These are phyloP conservation scores for Archips crataeganus DNA, from an alignment of 2,888 invertebrate genomes.

Conservation along the genomic window DNA sequence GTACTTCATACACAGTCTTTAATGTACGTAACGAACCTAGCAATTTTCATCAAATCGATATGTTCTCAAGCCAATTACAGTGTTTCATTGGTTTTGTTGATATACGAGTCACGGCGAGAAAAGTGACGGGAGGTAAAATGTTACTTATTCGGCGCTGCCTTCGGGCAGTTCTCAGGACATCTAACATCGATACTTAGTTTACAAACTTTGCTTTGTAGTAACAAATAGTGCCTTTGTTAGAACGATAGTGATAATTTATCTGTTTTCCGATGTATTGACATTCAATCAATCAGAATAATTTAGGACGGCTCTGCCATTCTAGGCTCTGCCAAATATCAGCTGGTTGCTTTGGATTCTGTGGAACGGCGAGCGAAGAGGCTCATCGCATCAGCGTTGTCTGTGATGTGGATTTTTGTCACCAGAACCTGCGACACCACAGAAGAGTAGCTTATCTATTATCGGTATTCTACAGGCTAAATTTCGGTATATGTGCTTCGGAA, in stretches of 20 bases:
- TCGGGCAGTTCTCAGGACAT: slow-evolving; percentile 73
- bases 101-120: slow-evolving; percentile 63
- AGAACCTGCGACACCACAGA: too few relatives aligned
- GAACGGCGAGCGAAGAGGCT: too few relatives aligned
- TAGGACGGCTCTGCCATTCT: too few relatives aligned
- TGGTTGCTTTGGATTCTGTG: too few relatives aligned
- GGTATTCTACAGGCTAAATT: too few relatives aligned
- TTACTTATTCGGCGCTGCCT: slow-evolving; percentile 53
- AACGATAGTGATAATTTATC: background rate
- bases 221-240: background rate
- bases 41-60: slow-evolving; percentile 4
- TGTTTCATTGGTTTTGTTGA: slow-evolving; percentile 46
- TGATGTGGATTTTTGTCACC: too few relatives aligned
- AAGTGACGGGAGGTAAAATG: slow-evolving; percentile 58
- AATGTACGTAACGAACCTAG: background rate
- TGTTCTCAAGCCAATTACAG: slow-evolving; percentile 53
- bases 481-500: too few relatives aligned
- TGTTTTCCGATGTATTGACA: background rate
- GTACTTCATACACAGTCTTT: background rate
- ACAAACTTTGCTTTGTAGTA: slow-evolving; percentile 3
- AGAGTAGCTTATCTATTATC: too few relatives aligned
- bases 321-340: too few relatives aligned
- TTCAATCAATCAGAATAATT: too few relatives aligned
- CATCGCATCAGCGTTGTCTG: too few relatives aligned
- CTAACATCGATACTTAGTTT: slow-evolving; percentile 44